Conservation (phyloP, 2,888 invertebrate genomes). For the Polietes domitor region DNA sequence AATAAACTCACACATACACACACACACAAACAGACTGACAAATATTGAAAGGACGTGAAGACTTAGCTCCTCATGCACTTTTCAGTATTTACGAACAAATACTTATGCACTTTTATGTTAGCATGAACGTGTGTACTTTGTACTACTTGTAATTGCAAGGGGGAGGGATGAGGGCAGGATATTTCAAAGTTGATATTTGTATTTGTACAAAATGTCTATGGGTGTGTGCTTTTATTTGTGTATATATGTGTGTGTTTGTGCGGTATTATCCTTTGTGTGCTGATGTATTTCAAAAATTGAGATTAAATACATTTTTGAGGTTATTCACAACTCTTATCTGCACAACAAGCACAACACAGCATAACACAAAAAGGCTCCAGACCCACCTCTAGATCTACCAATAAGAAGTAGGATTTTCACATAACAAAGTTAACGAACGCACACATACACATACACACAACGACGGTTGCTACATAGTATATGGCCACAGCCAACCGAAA, state of each 20-base stretch:
- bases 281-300: background rate
- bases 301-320: constrained; percentile 18
- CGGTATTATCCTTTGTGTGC: background rate
- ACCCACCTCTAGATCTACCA: too few species aligned
- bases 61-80: background rate
- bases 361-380: background rate
- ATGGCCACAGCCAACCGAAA: too few species aligned
- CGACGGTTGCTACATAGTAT: too few species aligned
- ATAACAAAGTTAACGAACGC: background rate
- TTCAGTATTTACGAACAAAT: background rate
- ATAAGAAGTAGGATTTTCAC: background rate
- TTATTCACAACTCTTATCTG: constrained; percentile 22
- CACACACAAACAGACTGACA: background rate
- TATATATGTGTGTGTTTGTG: background rate
- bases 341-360: background rate
- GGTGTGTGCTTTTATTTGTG: background rate
- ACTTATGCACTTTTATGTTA: background rate
- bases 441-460: too few species aligned
- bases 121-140: background rate
- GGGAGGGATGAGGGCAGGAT: too few species aligned
- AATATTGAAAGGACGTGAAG: background rate
- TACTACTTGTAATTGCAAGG: too few species aligned
- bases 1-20: background rate
- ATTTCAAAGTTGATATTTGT: background rate
- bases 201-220: background rate